These are phyloP conservation scores for Stratiomys singularior DNA, from an alignment of 2,888 invertebrate species.

Conservation along the genomic window DNA sequence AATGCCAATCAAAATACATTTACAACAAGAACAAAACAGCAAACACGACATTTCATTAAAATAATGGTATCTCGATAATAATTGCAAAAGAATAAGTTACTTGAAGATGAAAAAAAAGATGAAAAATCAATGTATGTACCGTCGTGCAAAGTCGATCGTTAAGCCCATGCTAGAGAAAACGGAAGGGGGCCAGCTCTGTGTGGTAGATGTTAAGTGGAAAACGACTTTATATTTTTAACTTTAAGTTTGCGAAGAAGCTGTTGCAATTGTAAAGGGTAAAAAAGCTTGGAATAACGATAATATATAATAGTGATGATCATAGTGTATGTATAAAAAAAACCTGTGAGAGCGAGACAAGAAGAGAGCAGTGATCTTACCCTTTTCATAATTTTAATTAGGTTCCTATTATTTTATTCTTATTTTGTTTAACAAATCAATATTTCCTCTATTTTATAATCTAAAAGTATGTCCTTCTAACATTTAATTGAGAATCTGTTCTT, in stretches of 20 bases:
- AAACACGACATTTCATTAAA: not conserved
- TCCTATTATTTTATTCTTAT: constrained; percentile 23
- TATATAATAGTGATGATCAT: not conserved
- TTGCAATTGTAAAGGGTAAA: constrained; percentile 8
- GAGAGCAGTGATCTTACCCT: constrained; percentile 3
- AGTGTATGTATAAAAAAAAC: not conserved
- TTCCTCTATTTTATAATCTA: constrained; percentile 20
- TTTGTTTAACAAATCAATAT: constrained; percentile 1
- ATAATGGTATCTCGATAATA: too few relatives aligned
- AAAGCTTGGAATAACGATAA: constrained; percentile 18
- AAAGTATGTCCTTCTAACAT: not conserved
- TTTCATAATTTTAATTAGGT: constrained; percentile 10
- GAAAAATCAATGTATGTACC: not conserved
- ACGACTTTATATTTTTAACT: not conserved
- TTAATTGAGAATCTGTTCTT: not conserved
- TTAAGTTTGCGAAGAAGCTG: constrained; percentile 2
- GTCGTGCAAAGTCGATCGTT: constrained; percentile 12
- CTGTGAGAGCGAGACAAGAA: not conserved
- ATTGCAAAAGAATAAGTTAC: not conserved
- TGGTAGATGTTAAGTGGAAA: constrained; percentile 7
- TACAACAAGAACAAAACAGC: not conserved
- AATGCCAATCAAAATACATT: not conserved
- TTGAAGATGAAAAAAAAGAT: not conserved
- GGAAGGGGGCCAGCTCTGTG: constrained; percentile 19
- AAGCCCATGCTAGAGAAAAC: not conserved